Percentiles rank a stretch among this genome's conserved stretches.
Conservation (phyloP, 64 coral and sea anemone genomes). For the Actinia equina region DNA sequence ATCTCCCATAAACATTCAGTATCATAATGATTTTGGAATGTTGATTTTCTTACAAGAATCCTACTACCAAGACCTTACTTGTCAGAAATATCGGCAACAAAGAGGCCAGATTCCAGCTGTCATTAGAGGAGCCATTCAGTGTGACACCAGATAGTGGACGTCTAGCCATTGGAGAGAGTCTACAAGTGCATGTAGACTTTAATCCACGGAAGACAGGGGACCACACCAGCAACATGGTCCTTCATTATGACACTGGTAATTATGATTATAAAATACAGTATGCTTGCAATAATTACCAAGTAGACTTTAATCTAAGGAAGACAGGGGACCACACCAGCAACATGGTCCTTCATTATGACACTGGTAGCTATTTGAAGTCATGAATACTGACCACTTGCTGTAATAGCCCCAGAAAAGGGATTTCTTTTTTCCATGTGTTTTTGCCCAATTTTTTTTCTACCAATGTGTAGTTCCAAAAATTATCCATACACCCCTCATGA, state of each 20-base stretch:
- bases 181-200: constrained; percentile 94
- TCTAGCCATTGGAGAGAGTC: constrained; percentile 83
- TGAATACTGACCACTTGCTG: too few species aligned
- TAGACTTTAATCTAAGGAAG: too few species aligned
- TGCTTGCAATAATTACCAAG: too few species aligned
- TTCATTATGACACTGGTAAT: constrained; percentile 97
- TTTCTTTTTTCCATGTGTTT: too few species aligned
- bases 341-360: too few species aligned
- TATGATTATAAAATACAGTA: background rate
- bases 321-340: too few species aligned
- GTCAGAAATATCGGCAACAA: constrained; percentile 95
- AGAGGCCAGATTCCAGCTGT: constrained; percentile 87
- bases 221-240: constrained; percentile 82
- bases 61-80: constrained; percentile 83
- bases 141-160: constrained; percentile 88
- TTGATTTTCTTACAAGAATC: constrained; percentile 22
- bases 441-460: too few species aligned
- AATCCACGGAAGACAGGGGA: constrained; percentile 79
- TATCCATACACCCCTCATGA: too few species aligned
- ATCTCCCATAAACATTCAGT: too few species aligned
- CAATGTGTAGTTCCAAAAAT: too few species aligned
- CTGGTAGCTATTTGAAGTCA: too few species aligned
- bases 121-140: constrained; percentile 79
- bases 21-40: background rate
- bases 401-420: too few species aligned